A percentile compares a stretch with the other conserved stretches of the same genome.
Evolutionary conservation across 2,113 vertebrate species (phyloP).

Genomic region (Trichechus manatus): DNA sequence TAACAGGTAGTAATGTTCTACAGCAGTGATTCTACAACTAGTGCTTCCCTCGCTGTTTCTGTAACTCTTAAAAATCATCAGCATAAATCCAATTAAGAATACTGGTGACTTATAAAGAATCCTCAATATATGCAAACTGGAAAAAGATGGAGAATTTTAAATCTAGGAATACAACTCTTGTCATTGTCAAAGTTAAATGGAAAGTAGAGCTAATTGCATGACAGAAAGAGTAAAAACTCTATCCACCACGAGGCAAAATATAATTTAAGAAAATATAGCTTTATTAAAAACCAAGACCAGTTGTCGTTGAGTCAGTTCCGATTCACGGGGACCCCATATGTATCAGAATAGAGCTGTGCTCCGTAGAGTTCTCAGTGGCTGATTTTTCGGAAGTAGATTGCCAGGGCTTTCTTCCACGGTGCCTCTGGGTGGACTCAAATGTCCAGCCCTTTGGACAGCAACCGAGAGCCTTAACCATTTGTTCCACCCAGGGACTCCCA

Average conservation of each 20-base stretch:
- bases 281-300: not conserved
- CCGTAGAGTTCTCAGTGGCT: not conserved
- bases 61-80: constrained; percentile 13
- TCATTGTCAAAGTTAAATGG: not conserved
- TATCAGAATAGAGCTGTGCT: not conserved
- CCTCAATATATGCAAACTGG: not conserved
- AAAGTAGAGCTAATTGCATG: not conserved
- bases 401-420: not conserved
- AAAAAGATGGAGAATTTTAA: constrained; percentile 41
- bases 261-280: not conserved
- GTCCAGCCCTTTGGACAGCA: not conserved
- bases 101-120: constrained; percentile 9
- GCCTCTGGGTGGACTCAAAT: not conserved
- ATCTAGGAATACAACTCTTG: not conserved
- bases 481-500: not conserved
- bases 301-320: not conserved
- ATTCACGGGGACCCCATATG: not conserved
- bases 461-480: not conserved
- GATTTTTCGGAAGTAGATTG: not conserved
- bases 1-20: constrained; percentile 60
- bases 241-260: not conserved
- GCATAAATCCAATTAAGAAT: constrained; percentile 48
- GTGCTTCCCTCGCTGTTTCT: constrained; percentile 11
- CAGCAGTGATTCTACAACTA: not conserved
- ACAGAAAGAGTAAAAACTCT: not conserved